Evolutionary conservation across 2,113 vertebrate genomes (phyloP).

Genomic region (Catagonus wagneri): DNA sequence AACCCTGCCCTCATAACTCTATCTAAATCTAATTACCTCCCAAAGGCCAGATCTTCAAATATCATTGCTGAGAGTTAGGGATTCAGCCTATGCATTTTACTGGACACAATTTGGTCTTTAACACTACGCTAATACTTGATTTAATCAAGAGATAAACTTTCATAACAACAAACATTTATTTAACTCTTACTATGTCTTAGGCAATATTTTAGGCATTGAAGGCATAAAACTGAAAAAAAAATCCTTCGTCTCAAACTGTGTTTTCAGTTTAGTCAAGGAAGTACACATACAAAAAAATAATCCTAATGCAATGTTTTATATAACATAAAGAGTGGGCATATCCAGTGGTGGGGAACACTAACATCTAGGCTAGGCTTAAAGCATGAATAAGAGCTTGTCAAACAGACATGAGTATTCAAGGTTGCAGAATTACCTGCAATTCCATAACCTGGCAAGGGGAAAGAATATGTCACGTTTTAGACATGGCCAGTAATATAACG

Average conservation of each 20-base stretch:
- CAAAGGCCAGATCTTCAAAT: background rate
- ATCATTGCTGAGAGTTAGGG: background rate
- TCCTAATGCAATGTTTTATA: background rate
- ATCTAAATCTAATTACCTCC: background rate
- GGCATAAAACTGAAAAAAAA: background rate
- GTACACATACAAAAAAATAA: background rate
- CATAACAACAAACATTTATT: background rate
- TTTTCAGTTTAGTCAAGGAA: background rate
- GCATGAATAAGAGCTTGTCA: background rate
- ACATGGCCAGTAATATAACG: background rate
- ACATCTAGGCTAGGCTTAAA: background rate
- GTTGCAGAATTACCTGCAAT: background rate
- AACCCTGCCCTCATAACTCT: background rate
- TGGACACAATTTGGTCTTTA: background rate
- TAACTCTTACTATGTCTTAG: background rate
- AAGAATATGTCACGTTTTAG: background rate
- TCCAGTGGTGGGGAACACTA: background rate
- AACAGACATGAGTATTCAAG: background rate
- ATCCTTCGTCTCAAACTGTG: background rate
- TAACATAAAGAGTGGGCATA: background rate
- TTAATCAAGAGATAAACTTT: background rate
- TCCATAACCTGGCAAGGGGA: background rate
- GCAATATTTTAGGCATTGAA: background rate
- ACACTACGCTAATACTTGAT: background rate
- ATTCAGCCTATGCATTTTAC: background rate